Evolutionary conservation across 1,140 invertebrate genomes (phyloP), one percentile per base, ranked within the genome.

Genomic region (Penaeus japonicus): DNA sequence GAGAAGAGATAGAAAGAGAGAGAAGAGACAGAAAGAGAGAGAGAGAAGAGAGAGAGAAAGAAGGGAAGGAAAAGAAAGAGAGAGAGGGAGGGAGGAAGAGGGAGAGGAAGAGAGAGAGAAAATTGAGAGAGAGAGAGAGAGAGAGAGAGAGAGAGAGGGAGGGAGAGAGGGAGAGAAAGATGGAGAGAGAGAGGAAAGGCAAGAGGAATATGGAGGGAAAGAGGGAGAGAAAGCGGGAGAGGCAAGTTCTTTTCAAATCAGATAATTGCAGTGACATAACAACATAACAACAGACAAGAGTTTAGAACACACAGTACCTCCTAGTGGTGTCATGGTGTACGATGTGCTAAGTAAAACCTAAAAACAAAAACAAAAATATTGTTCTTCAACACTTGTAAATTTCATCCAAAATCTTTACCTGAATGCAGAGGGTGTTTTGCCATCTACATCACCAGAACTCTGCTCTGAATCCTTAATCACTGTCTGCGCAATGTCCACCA

Each of bases 401-500:
- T 73, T 18, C 27, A 73, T 4, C 4, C 35, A 73, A 73, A n/a
- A 70, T 24, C n/a, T 4, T 55, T 81, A 89, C 89, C 84, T 89
- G 54, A 89, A 89, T 24, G 89, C 89, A 22, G 89, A 85, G 75
- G 89, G 89, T 24, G 84, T 75, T 27, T 89, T 89, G 32, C 27
- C 59, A 20, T 89, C 89, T 18, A 24, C 59, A 53, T 85, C 89
- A 39, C 84, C 79, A 32, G 75, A 24, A 59, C 84, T 89, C 83
- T 89, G 87, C 73, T 90, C 90, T 2, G 90, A 82, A 55, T 90
- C 90, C 73, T 89, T 85, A 62, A 90, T 89, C 20, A 90, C 90
- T n/a, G 87, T 89, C 85, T 90, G 90, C 2, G 90, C 90, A 47
- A 90, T 90, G 47, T 90, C 90, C 39, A 90, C 87, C 87, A 90